These are phyloP conservation scores for Allolobophora icterica DNA, from an alignment of 2,888 invertebrate genomes.

Conservation along the genomic window DNA sequence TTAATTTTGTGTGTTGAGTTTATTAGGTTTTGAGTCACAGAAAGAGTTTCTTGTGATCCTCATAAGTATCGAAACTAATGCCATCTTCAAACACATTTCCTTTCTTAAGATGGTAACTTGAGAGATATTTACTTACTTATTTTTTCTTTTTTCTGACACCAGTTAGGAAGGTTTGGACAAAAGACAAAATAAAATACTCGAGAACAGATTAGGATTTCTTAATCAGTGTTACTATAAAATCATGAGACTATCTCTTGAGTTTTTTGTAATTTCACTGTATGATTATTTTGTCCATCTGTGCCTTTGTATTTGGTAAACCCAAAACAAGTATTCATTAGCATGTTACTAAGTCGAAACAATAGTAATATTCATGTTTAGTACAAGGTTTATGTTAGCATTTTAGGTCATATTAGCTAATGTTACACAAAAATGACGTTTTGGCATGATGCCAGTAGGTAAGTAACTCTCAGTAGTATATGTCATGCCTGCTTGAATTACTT, in stretches of 20 bases:
- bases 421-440: background rate
- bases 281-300: background rate
- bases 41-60: background rate
- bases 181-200: background rate
- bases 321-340: background rate
- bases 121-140: background rate
- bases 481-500: background rate
- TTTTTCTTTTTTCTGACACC: background rate
- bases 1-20: background rate
- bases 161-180: constrained; percentile 7
- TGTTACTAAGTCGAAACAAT: background rate
- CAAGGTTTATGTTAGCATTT: background rate
- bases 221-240: too few relatives aligned
- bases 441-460: background rate
- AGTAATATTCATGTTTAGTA: too few relatives aligned
- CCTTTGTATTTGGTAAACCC: background rate
- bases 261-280: background rate
- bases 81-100: background rate
- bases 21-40: background rate
- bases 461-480: too few relatives aligned
- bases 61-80: background rate
- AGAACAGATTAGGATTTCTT: background rate
- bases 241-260: background rate
- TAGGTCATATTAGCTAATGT: background rate
- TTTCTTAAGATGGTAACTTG: background rate